Percentiles rank a stretch among this genome's conserved stretches.
Conservation (phyloP, 2,888 invertebrate genomes). For the Halictus ligatus region DNA sequence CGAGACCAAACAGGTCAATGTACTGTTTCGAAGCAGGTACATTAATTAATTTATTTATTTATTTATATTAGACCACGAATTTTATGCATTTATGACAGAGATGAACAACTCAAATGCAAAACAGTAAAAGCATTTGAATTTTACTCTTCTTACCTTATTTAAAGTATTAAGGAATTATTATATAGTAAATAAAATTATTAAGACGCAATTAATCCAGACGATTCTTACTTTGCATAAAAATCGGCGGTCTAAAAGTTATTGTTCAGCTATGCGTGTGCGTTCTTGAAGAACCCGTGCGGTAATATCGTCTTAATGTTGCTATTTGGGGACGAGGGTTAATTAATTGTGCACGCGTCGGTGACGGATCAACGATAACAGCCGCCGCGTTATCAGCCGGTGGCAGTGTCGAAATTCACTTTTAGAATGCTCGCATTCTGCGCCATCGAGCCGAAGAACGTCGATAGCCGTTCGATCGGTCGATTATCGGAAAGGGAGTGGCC, state of each 20-base stretch:
- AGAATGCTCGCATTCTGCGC: slow-evolving; percentile 39
- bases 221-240: neutral
- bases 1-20: slow-evolving; percentile 94
- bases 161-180: neutral
- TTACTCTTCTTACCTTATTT: no score
- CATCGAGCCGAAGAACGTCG: slow-evolving; percentile 37
- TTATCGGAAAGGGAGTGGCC: slow-evolving; percentile 56
- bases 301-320: neutral
- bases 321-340: neutral
- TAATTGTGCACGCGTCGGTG: slow-evolving; percentile 7
- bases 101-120: no score
- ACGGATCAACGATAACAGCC: slow-evolving; percentile 37
- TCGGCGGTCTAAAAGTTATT: neutral
- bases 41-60: slow-evolving; percentile 58
- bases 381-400: slow-evolving; percentile 22
- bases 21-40: slow-evolving; percentile 96
- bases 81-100: no score
- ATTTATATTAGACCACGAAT: no score
- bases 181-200: no score
- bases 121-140: no score
- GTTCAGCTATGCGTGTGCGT: neutral
- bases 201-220: neutral
- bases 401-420: slow-evolving; percentile 52
- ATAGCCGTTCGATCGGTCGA: slow-evolving; percentile 35
- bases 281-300: neutral